Base-by-base conservation (phyloP, 2,888 invertebrate species). In the Drosophila pseudotakahashii region DNA sequence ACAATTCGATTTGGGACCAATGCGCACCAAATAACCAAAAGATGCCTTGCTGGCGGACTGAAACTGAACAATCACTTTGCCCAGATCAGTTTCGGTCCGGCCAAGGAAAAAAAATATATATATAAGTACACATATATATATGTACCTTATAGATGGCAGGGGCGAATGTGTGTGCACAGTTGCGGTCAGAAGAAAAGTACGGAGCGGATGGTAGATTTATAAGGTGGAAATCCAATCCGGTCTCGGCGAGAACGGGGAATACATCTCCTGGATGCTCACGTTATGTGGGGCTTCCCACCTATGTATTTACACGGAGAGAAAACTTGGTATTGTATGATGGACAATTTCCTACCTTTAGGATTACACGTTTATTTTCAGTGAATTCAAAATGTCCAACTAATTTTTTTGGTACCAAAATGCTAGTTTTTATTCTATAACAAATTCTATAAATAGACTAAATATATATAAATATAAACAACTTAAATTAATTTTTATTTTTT, bases 51-150 rank as follows among this genome's bases (percentile, higher is more conserved):
- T 70, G 55, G 72, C 75, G 55, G 42, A 66, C 75, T 32, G 58
- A 75, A 77, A 66, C 75, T 32, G 60, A 75, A 77, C 79, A 82
- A 80, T 80, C 80, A 76, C 80, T 71, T 62, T 70, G 62, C 78
- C 67, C 66, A 81, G 80, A 80, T 80, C 80, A 80, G 82, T 79
- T 81, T 78, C 78, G 34, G 58, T 52, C 58, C 59, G 57, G 53
- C 66, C 48, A 48, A 19, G 34, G 34, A 32, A 48, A 61, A 37
- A 61, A 32, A 48, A 61, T 32, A 61, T 37, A 78, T 68, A 67
- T 61, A 76, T 42, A 37, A 11, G n/a, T 3, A 44, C 37, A 67
- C 51, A 76, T 10, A 63, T 58, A 73, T 41, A 23, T 11, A 3
- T 19, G 3, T 19, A 26, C 16, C 30, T 14, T 14, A 47, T 32